Percentiles rank a stretch among this genome's conserved stretches.
These are phyloP conservation scores for Argopecten irradians DNA, from an alignment of 1,140 invertebrate genomes.

Conservation along the genomic window DNA sequence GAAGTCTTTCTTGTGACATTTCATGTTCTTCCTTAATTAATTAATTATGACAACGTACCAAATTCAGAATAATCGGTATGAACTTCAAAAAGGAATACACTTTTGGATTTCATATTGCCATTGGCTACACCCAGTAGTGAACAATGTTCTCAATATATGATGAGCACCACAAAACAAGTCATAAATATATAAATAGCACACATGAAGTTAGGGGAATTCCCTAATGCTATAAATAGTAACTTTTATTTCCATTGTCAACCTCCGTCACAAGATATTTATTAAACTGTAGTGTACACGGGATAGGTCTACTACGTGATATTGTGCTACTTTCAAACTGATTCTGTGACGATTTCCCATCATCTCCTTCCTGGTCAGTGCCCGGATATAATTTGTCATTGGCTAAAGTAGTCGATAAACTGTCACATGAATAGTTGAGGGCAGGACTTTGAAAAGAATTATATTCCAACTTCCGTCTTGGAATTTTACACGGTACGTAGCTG, in stretches of 20 bases:
- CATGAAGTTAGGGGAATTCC: neutral
- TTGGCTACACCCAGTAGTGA: too few relatives aligned
- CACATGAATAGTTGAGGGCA: slow-evolving; percentile 25
- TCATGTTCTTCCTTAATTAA: too few relatives aligned
- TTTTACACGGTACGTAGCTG: slow-evolving; percentile 49
- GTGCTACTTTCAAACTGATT: neutral
- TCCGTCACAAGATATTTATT: neutral
- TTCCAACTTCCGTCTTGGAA: slow-evolving; percentile 18
- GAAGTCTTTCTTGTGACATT: too few relatives aligned
- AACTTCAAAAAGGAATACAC: too few relatives aligned
- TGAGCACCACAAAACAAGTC: too few relatives aligned
- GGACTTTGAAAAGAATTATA: slow-evolving; percentile 32
- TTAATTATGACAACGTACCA: too few relatives aligned
- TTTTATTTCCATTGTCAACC: neutral
- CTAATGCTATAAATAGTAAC: neutral
- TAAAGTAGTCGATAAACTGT: slow-evolving; percentile 45
- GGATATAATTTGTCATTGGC: slow-evolving; percentile 60
- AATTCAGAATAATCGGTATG: too few relatives aligned
- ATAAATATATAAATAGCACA: neutral
- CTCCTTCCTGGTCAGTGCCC: neutral
- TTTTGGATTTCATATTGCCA: too few relatives aligned
- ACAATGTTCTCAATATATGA: too few relatives aligned
- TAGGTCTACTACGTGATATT: neutral
- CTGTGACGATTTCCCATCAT: neutral
- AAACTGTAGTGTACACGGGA: slow-evolving; percentile 9